Evolutionary conservation across 2,113 vertebrate species (phyloP), one percentile per base, ranked within the genome.

Genomic region (Monarcha castaneiventris): DNA sequence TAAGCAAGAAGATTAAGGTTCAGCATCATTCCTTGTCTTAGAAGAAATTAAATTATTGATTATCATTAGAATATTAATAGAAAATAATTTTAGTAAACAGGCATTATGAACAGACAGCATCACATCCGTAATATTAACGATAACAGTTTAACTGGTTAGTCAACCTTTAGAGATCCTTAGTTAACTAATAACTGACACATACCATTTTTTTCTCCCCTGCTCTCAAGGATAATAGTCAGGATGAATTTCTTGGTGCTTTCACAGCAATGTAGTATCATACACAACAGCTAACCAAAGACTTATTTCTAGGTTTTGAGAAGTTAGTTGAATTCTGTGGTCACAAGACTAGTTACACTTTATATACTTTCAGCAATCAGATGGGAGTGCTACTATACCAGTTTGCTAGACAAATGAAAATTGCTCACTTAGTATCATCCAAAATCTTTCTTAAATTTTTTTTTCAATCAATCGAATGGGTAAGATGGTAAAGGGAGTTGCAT

Each of bases 1-100:
- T 41, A 84, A 93, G 92, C 87, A 89, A 91, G 67, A 86, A 86
- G 71, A 90, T 84, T 84, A 84, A 75, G 15, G 14, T 84, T 94
- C 77, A 90, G 80, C 43, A 8, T 72, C 26, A 86, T 84, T 92
- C 35, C n/a, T 84, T 52, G 23, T 39, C 39, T 82, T 61, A 71
- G 43, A 86, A 92, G 69, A 88, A 94, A 61, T 43, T 8, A 48
- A 77, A 69, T 71, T 66, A 67, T 22, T 15, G 56, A 75, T 90
- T 79, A 68, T 22, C 54, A 85, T 84, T 94, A 67, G 54, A 61
- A 30, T 89, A 66, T 44, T 62, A 84, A 52, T 56, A 82, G 82
- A 85, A 92, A 82, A 74, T 39, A 29, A 14, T 87, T 89, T 84
- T 93, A 94, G 46, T 58, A 62, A 62, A 87, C 11, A 94, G 59